Evolutionary conservation across 1,140 invertebrate genomes (phyloP).

Genomic region (Drosophila rhopaloa): DNA sequence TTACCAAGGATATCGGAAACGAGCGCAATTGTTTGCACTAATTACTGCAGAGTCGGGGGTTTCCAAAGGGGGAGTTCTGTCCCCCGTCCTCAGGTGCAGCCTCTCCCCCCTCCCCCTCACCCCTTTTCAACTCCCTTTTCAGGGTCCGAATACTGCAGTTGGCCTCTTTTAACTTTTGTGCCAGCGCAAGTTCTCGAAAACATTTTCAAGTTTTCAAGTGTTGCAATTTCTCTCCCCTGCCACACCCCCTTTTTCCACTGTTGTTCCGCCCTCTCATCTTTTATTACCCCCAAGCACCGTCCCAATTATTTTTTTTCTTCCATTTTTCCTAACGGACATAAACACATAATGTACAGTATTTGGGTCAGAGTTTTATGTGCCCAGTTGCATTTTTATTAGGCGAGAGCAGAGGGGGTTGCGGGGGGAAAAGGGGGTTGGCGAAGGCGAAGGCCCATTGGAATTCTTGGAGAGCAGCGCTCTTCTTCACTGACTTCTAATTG

Average conservation of each 20-base stretch:
- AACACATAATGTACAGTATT: slow-evolving; percentile 79
- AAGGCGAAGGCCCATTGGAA: slow-evolving; percentile 32
- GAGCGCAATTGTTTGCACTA: slow-evolving; percentile 80
- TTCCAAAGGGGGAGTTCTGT: background rate
- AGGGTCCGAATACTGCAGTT: slow-evolving; percentile 43
- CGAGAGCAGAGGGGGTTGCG: background rate
- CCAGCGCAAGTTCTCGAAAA: slow-evolving; percentile 66
- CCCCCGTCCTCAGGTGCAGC: slow-evolving; percentile 14
- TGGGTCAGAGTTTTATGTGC: slow-evolving; percentile 67
- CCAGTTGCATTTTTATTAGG: slow-evolving; percentile 54
- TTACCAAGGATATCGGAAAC: slow-evolving; percentile 63
- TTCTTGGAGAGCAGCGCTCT: slow-evolving; percentile 44
- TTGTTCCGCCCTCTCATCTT: slow-evolving; percentile 5
- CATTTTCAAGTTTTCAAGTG: slow-evolving; percentile 81
- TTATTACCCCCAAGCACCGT: background rate
- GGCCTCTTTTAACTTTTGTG: slow-evolving; percentile 65
- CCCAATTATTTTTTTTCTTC: background rate
- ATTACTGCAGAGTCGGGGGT: slow-evolving; percentile 53
- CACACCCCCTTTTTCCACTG: slow-evolving; percentile 9
- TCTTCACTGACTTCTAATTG: slow-evolving; percentile 72
- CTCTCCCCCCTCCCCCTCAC: background rate
- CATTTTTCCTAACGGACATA: slow-evolving; percentile 35
- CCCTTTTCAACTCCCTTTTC: background rate
- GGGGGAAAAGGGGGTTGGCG: no score
- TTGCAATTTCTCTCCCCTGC: slow-evolving; percentile 65